Evolutionary conservation across 2,113 vertebrate genomes (phyloP), one percentile per base, ranked within the genome.

Genomic region (Garra rufa): DNA sequence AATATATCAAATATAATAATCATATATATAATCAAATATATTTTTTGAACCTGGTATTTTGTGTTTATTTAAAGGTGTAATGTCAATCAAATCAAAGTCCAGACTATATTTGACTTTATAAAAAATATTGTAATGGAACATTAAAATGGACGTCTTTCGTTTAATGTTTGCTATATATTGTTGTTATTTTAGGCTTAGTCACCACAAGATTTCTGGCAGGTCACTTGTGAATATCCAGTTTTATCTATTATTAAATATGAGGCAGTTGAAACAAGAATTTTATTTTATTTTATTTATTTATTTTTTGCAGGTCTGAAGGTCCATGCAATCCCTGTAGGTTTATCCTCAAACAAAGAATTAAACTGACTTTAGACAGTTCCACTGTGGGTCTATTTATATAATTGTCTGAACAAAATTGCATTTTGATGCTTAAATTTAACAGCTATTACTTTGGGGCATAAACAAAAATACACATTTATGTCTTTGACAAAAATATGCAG

Each of bases 331-430:
- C 69, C 69, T 13, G 38, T 43, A 71, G 21, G 69, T 24, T 44
- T 38, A 38, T 50, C 34, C 0, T 19, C 15, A 7, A 57, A 9
- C 59, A 43, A 55, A 50, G 55, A 70, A 65, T 65, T 65, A 15
- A 9, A 63, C 28, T 15, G 52, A 63, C 11, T 63, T 80, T 73
- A 21, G 50, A 81, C 65, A 81, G 30, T 76, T 24, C 11, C 21
- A 24, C 3, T 41, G 11, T 85, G 84, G 34, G 55, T 44, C 41
- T 30, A 82, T 76, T 85, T 76, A 81, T 52, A 69, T 24, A 85
- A 46, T 44, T 50, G 3, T 34, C 59, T 57, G 59, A 85, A 57
- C 24, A 82, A 44, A 67, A 38, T 17, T 30, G n/a, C 34, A 34
- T 69, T 43, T 76, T 55, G 50, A 28, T 48, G 61, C 65, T 79